Evolutionary conservation across 2,113 vertebrate species (phyloP).

Genomic region (Phoenicopterus ruber): DNA sequence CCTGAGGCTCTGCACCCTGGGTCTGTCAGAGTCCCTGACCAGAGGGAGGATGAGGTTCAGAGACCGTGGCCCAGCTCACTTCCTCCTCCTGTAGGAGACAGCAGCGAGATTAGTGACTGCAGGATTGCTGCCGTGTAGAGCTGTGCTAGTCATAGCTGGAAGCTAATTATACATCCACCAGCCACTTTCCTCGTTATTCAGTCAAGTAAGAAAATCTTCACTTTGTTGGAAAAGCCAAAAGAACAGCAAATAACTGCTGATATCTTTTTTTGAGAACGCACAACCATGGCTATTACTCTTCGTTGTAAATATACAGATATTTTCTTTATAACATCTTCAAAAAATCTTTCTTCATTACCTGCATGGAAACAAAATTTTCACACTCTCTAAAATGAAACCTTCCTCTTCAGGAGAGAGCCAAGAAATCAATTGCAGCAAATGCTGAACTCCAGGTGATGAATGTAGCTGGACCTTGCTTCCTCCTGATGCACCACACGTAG

Average conservation of each 20-base stretch:
- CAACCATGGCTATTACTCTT: neutral
- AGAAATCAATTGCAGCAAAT: neutral
- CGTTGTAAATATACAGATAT: neutral
- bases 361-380: neutral
- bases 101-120: conserved; percentile 1
- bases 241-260: neutral
- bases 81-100: conserved; percentile 25
- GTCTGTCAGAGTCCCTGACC: neutral
- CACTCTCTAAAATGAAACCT: neutral
- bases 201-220: neutral
- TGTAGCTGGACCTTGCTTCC: neutral
- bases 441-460: neutral
- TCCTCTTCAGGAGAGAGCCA: neutral
- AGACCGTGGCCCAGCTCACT: neutral
- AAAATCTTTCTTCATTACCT: neutral
- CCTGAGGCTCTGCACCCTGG: neutral
- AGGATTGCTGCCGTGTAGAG: neutral
- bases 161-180: conserved; percentile 43
- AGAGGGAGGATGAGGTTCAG: neutral
- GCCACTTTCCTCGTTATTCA: conserved; percentile 12
- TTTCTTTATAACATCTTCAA: neutral
- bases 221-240: neutral
- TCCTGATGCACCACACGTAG: neutral
- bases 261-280: neutral
- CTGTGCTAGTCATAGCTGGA: neutral